Base-by-base conservation (phyloP, 2,113 vertebrate genomes). In the Scartelaos histophorus region DNA sequence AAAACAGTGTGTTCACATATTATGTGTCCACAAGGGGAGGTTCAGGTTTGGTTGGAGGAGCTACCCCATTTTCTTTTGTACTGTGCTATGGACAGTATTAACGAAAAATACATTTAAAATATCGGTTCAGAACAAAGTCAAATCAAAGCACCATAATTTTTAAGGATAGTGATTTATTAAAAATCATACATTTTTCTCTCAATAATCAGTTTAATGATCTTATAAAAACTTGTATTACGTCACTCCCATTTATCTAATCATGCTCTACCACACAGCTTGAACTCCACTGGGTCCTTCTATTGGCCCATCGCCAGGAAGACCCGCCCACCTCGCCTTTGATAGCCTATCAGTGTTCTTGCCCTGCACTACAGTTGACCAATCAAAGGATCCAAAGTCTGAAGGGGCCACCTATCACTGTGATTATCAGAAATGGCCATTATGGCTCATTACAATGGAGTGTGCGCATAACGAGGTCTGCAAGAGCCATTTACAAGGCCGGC, bases 361-460 rank as follows among this genome's bases (percentile, higher is more conserved):
- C 49, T 51, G 49, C 15, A 3, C 38, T 84, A 71, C 72, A 75
- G 60, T 38, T 62, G 60, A 78, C 83, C 82, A 82, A 81, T 88
- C 73, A 87, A 87, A 91, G 79, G 45, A 51, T 73, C 75, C 64
- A 70, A 58, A 80, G 85, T 83, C 91, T 88, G 75, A 73, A 71
- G 85, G 81, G 89, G 75, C 76, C 64, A 67, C 66, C 78, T 91
- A 93, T 94, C 93, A 76, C 47, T 25, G 47, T 67, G 86, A 85
- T 91, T 87, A 94, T 94, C 93, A 84, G 77, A 75, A 81, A 66
- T 83, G 49, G 87, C 82, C 85, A 93, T 93, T 93, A 92, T 93
- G 89, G 78, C 89, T 90, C 89, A 92, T 94, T 94, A 93, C 29
- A 83, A 78, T 57, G 87, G 84, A 93, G 92, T 89, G 89, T 92